Percentiles rank a stretch among this genome's conserved stretches.
These are phyloP conservation scores for Zhuqinia jingwanae DNA, from an alignment of 2,888 invertebrate species.

Conservation along the genomic window DNA sequence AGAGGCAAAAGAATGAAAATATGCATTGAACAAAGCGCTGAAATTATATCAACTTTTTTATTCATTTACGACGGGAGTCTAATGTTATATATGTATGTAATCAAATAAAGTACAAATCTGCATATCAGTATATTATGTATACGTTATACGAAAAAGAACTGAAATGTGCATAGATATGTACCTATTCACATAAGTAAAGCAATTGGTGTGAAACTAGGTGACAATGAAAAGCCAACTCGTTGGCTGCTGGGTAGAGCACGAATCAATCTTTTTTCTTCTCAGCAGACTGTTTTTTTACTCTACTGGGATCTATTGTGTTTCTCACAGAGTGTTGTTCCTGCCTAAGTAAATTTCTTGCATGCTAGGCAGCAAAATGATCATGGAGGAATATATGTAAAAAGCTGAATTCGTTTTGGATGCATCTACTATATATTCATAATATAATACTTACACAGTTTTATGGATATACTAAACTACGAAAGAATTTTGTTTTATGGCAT, in stretches of 20 bases:
- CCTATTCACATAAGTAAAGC: background rate
- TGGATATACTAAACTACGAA: no score
- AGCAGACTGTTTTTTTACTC: constrained; percentile 1
- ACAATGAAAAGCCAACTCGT: constrained; percentile 62
- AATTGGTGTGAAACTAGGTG: constrained; percentile 69
- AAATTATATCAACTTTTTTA: constrained; percentile 53
- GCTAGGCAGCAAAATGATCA: no score
- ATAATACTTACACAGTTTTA: no score
- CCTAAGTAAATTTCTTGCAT: no score
- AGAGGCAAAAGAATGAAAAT: constrained; percentile 60
- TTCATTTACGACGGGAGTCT: constrained; percentile 29
- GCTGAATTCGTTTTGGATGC: no score
- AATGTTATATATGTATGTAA: background rate
- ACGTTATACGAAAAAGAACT: no score
- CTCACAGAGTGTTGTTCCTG: no score
- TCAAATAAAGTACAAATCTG: background rate
- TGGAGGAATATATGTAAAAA: no score
- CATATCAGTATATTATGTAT: no score
- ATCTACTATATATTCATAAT: no score
- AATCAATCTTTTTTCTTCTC: constrained; percentile 60
- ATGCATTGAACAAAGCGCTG: constrained; percentile 56
- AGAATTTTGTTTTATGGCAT: no score
- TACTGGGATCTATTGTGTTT: background rate
- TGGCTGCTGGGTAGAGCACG: constrained; percentile 67
- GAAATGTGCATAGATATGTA: no score